These are phyloP conservation scores for Amia ocellicauda DNA, from an alignment of 2,113 vertebrate species.

Conservation along the genomic window DNA sequence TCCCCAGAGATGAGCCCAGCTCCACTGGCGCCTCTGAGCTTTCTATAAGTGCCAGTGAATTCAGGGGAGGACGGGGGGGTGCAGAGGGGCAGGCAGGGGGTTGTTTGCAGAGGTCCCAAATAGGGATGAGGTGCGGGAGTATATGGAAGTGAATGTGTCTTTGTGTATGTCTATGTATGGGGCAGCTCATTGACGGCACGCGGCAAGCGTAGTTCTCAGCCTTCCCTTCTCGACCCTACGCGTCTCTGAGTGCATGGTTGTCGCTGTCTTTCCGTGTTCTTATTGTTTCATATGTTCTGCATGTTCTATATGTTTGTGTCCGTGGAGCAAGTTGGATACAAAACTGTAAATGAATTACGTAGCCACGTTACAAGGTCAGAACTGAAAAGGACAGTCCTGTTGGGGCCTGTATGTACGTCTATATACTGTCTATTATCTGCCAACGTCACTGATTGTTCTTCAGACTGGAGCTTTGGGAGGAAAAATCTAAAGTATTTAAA, in stretches of 20 bases:
- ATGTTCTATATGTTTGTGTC: not conserved
- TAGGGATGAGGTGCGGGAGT: slow-evolving; percentile 30
- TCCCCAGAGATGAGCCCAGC: slow-evolving; percentile 72
- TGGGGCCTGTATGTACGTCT: too few species aligned
- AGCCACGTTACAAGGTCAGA: too few species aligned
- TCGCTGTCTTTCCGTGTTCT: not conserved
- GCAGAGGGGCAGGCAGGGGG: slow-evolving; percentile 35
- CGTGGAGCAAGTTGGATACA: too few species aligned
- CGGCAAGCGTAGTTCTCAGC: not conserved
- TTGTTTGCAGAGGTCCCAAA: slow-evolving; percentile 37
- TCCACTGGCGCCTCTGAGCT: slow-evolving; percentile 72
- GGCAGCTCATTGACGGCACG: slow-evolving; percentile 3
- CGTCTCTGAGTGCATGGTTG: slow-evolving; percentile 12
- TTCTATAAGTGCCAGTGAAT: slow-evolving; percentile 72
- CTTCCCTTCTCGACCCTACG: not conserved
- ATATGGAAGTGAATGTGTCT: slow-evolving; percentile 34
- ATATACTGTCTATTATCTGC: too few species aligned
- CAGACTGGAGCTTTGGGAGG: too few species aligned
- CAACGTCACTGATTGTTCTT: too few species aligned
- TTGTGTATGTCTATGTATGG: slow-evolving; percentile 24
- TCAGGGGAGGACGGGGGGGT: slow-evolving; percentile 37
- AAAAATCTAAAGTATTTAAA: too few species aligned
- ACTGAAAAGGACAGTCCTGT: too few species aligned
- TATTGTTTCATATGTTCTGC: not conserved
- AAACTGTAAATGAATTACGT: too few species aligned